These are phyloP conservation scores for Mus spicilegus DNA, from an alignment of 2,113 vertebrate genomes.

Conservation along the genomic window DNA sequence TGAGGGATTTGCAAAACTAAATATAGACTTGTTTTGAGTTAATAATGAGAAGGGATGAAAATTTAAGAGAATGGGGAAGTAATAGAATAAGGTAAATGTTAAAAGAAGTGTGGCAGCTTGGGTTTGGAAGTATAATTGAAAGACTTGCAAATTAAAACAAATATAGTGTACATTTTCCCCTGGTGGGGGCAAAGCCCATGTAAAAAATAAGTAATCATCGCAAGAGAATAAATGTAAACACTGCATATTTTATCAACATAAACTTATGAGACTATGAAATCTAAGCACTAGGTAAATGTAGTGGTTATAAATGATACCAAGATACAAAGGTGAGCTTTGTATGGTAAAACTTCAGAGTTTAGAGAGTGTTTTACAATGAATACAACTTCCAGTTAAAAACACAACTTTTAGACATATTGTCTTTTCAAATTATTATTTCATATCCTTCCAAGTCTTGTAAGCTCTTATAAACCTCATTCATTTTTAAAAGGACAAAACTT, in stretches of 20 bases:
- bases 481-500: slow-evolving; percentile 40
- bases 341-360: background rate
- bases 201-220: background rate
- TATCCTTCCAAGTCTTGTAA: background rate
- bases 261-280: background rate
- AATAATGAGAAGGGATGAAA: background rate
- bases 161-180: background rate
- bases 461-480: slow-evolving; percentile 58
- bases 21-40: background rate
- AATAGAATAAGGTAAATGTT: background rate
- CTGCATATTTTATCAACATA: background rate
- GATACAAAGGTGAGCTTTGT: background rate
- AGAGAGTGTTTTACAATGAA: background rate
- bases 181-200: too few relatives aligned
- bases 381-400: background rate
- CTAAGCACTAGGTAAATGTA: background rate
- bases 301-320: background rate
- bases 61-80: background rate
- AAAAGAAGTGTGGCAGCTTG: background rate
- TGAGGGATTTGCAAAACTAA: background rate
- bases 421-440: slow-evolving; percentile 40
- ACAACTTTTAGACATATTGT: background rate
- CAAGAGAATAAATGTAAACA: background rate
- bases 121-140: background rate
- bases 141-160: background rate